phyloP scores from a whole-genome alignment of 53 echinoderm and acorn worm species.

The Apostichopus leukothele region DNA sequence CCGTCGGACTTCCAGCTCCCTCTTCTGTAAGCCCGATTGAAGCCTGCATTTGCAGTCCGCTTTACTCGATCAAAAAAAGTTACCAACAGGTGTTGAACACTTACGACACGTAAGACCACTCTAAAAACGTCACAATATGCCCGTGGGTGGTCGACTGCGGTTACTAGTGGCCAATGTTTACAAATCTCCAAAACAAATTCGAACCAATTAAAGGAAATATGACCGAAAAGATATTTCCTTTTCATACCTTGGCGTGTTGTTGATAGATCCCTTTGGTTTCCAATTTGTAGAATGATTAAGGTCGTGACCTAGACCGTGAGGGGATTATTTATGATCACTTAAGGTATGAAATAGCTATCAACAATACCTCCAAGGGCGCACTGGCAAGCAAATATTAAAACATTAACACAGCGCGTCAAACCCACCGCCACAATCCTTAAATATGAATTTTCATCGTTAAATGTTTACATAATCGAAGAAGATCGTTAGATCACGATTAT shows the following conservation, averaged over 20 bases:
- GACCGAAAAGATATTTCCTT: slow-evolving; percentile 14
- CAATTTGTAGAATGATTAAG: slow-evolving; percentile 43
- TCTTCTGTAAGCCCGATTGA: too few species aligned
- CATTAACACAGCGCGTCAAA: not conserved
- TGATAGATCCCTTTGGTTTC: slow-evolving; percentile 30
- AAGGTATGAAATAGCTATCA: slow-evolving; percentile 20
- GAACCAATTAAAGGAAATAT: slow-evolving; percentile 35
- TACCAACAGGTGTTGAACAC: not conserved
- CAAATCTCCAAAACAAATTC: slow-evolving; percentile 45
- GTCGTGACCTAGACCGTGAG: slow-evolving; percentile 17
- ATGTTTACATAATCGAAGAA: too few species aligned
- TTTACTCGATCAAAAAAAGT: not conserved
- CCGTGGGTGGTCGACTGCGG: slow-evolving; percentile 24
- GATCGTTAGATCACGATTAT: too few species aligned
- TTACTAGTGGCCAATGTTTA: slow-evolving; percentile 31
- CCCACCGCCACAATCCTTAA: too few species aligned
- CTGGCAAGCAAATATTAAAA: not conserved
- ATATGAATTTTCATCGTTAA: too few species aligned
- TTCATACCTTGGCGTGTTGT: slow-evolving; percentile 4
- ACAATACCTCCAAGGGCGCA: slow-evolving; percentile 6
- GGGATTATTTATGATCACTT: slow-evolving; percentile 26
- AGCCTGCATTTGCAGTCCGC: too few species aligned
- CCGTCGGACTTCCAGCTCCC: too few species aligned
- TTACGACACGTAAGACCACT: not conserved
- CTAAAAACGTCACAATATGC: not conserved